Evolutionary conservation across 2,888 invertebrate species (phyloP), one percentile per base, ranked within the genome.

Genomic region (Protophormia terraenovae): DNA sequence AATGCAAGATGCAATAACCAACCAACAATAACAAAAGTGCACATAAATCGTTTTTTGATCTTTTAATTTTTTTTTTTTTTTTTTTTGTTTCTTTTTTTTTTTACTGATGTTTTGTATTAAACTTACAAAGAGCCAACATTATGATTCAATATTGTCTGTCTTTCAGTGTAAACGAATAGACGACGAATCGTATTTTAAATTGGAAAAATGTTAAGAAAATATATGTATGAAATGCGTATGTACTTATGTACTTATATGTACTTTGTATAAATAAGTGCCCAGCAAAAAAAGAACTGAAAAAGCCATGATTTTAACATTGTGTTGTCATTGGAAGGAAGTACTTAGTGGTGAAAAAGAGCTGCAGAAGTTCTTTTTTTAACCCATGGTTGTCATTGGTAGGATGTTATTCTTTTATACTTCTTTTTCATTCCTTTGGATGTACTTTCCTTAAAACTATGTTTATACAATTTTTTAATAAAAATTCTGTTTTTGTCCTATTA

Each of bases 11-110:
- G 67, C 69, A 67, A 32, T 24, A n/a, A 29, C 41, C 50, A 66
- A 50, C 47, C 27, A 55, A 29, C 77, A 45, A 53, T 55, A 69
- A 62, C 29, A 41, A 29, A 82, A 64, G 45, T 67, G 32, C 62
- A 71, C 62, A 82, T 76, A 76, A 82, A 82, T 82, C 53, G 82
- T 58, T 82, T 75, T 69, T 76, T 50, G 62, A 72, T 73, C 38
- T 76, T 64, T 73, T 35, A 22, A 3, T 45, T 45, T 75, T 3
- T 50, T 50, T 6, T 35, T 45, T 19, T 41, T 62, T 50, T 50
- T 6, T 35, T 45, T 19, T 41, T 62, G 60, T 41, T 64, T 22
- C 64, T 29, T 4, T 53, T 79, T 53, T 22, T 8, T 60, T 47
- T 38, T 27, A 14, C n/a, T n/a, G n/a, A n/a, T n/a, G n/a, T n/a